Evolutionary conservation across 2,888 invertebrate genomes (phyloP), one percentile per base, ranked within the genome.

Genomic region (Leucophenga montana): DNA sequence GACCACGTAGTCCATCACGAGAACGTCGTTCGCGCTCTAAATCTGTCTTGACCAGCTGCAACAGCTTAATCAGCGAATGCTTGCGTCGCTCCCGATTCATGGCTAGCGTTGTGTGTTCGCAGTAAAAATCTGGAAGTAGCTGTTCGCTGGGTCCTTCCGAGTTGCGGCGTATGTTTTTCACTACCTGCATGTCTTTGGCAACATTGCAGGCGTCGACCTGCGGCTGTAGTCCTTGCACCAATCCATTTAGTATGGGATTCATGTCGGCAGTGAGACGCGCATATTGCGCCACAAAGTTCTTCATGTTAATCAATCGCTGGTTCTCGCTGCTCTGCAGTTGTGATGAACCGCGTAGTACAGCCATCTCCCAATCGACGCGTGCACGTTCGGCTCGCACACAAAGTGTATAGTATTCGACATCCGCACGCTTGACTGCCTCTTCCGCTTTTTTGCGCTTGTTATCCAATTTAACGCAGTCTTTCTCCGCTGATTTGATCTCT

Each of bases 61-160:
- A 89, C 66, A 97, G 92, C 87, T 96, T 95, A 68, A 96, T 91
- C 71, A 98, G 89, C 3, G 96, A 94, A 90, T 95, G 94, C 89
- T 95, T 95, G 82, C 97, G 91, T 73, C 97, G 90, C 84, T 97
- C 97, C 67, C 93, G 91, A 88, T 97, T 97, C 97, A 98, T 97
- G 33, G 95, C 95, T 80, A 97, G 91, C 1, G 95, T 95, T 76
- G 95, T 94, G 89, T 98, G 97, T 87, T 98, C 97, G 81, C 97
- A 97, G 89, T 97, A 97, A 90, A 97, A 97, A 89, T 97, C 97
- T 0, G 97, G 96, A 74, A 98, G 89, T 67, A 97, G 90, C 88
- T 97, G 97, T 85, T 97, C 97, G 77, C 91, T 91, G 61, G 92
- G 91, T 0, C 91, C 92, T 48, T 91, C 90, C 0, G 89, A 86